phyloP scores from a whole-genome alignment of 2,113 vertebrate genomes.

The Bufo gargarizans region DNA sequence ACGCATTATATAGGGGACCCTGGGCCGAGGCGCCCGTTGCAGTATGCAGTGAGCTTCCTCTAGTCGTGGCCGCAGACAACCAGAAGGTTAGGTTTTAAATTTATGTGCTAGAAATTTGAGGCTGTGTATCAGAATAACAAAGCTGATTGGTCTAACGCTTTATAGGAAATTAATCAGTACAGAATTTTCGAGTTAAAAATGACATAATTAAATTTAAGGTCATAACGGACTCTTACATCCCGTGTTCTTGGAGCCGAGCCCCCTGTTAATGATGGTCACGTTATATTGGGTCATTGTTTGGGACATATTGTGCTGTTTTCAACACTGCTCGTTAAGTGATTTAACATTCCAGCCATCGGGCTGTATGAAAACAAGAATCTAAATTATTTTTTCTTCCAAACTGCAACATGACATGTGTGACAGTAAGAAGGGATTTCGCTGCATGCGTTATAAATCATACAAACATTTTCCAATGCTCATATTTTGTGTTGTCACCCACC shows the following conservation, averaged over 20 bases:
- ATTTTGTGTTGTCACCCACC: constrained; percentile 21
- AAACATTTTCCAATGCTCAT: constrained; percentile 22
- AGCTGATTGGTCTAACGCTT: no score
- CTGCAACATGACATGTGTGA: constrained; percentile 36
- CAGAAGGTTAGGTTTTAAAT: no score
- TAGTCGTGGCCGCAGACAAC: no score
- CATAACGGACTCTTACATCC: not conserved
- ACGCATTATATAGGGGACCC: no score
- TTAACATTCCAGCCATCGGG: constrained; percentile 42
- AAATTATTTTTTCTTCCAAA: constrained; percentile 40
- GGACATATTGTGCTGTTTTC: constrained; percentile 25
- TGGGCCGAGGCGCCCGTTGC: no score
- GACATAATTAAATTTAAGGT: not conserved
- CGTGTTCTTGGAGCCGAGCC: not conserved
- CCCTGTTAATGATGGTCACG: not conserved
- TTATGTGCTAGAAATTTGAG: no score
- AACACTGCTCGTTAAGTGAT: constrained; percentile 36
- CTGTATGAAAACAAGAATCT: constrained; percentile 44
- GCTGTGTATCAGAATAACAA: no score
- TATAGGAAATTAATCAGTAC: no score
- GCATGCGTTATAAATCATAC: constrained; percentile 45
- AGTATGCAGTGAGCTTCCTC: no score
- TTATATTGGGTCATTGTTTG: not conserved
- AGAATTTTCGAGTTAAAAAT: not conserved
- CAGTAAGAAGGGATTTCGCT: constrained; percentile 31